Base-by-base conservation (phyloP, 1,140 invertebrate species). In the Atta cephalotes region DNA sequence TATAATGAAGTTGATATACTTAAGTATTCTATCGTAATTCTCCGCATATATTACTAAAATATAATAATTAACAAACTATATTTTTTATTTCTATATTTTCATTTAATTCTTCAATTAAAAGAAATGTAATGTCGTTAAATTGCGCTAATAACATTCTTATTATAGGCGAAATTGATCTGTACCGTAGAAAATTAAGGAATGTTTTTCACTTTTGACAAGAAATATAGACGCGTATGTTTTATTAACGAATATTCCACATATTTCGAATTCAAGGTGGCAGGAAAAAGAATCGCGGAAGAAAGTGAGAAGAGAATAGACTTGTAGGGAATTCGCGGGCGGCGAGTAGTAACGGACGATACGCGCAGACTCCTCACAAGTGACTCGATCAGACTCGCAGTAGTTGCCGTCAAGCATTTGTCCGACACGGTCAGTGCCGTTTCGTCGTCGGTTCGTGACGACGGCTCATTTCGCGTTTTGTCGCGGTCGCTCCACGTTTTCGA, bases 341-440 rank as follows among this genome's bases (percentile, higher is more conserved):
- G 14, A 84, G 70, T 63, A 84, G 70, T 84, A 35, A 84, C 58
- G 56, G 39, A 51, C 58, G 56, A 76, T 28, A 58, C 71, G 80
- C 80, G 80, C 80, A 84, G 80, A 84, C 70, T 76, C 80, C 80
- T 76, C 58, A 53, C 71, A 76, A 58, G 58, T 71, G 35, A 51
- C 68, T 72, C 68, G 56, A 14, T 1, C 56, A 49, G 62, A 80
- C 80, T 82, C 39, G 70, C 70, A 84, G 80, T 84, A 84, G 80
- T 84, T 58, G 4, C 56, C 63, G 71, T 76, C 70, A 84, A 84
- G 80, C 80, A 45, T 35, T 84, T 58, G 18, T 21, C 80, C 56
- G 80, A 76, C 80, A 49, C 80, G 66, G 58, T 87, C 85, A 89
- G 89, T 90, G 58, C 68, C 66, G 85, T 28, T 31, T 76, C 62